Evolutionary conservation across 2,888 invertebrate genomes (phyloP), one percentile per base, ranked within the genome.

Genomic region (Odontothrips loti): DNA sequence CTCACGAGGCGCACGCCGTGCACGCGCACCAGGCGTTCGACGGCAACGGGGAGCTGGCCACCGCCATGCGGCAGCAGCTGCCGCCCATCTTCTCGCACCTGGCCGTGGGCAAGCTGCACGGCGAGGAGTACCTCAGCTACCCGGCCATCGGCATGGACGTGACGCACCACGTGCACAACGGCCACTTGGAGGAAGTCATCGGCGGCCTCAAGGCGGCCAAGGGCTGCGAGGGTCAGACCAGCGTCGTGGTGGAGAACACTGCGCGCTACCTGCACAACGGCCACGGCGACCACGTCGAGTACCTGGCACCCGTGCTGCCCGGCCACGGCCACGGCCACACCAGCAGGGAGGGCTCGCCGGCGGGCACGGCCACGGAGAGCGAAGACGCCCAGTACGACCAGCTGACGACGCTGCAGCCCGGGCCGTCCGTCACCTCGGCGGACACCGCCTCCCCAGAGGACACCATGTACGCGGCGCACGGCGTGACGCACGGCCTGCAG

Each of bases 361-460:
- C 68, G 27, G 58, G 58, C 58, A 27, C 68, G 68, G 68, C 27
- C 58, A 17, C 17, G 27, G 68, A 75, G 23, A 27, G 23, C 23
- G 68, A 75, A 27, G 68, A 75, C 68, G 68, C 68, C 12, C 68
- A 75, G 68, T 75, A 75, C 68, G 68, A 75, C 68, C 68, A 75
- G 68, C 68, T 75, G 68, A 75, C 68, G 23, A 23, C 68, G 27
- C 68, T 75, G 68, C 68, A 75, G 68, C 68, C 68, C 27, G 68
- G 68, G 11, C 68, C 23, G 11, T 0, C 68, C 68, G 68, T 58
- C 58, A 58, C 58, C 58, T 17, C 58, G 58, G 58, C 68, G 23
- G 68, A 27, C 68, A 75, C 23, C 68, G 23, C 68, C 23, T 75
- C 68, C 27, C 68, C 68, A 8, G 68, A 75, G 11, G 68, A 75